These are phyloP conservation scores for Drosophila neocordata DNA, from an alignment of 1,140 invertebrate species.

Conservation along the genomic window DNA sequence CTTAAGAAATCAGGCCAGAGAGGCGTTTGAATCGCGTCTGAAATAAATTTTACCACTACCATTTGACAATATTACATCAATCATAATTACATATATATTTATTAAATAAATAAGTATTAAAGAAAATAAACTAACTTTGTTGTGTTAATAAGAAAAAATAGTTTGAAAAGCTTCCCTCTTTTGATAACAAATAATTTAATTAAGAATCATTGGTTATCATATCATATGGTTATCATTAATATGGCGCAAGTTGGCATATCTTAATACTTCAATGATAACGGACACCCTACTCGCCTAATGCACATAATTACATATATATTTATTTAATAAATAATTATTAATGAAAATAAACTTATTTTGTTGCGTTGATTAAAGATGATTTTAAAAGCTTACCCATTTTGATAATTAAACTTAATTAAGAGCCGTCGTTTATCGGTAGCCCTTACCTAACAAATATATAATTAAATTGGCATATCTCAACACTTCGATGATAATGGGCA, in stretches of 20 bases:
- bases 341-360: no score
- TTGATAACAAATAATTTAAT: neutral
- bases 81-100: neutral
- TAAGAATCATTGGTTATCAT: no score
- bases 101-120: conserved; percentile 6
- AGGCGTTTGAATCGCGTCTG: conserved; percentile 41
- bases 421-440: neutral
- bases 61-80: neutral
- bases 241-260: no score
- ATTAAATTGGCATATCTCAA: neutral
- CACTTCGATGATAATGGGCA: neutral
- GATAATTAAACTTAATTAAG: no score
- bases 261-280: no score
- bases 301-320: no score
- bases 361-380: no score
- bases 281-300: no score
- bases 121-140: neutral
- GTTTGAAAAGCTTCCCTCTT: no score
- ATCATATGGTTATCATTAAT: no score
- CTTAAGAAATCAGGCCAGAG: conserved; percentile 42
- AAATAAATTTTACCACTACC: conserved; percentile 17
- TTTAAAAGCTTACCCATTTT: no score
- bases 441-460: neutral
- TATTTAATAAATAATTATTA: no score
- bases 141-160: neutral